Base-by-base conservation (phyloP, 2,888 invertebrate genomes). In the Harpalus rufipes region DNA sequence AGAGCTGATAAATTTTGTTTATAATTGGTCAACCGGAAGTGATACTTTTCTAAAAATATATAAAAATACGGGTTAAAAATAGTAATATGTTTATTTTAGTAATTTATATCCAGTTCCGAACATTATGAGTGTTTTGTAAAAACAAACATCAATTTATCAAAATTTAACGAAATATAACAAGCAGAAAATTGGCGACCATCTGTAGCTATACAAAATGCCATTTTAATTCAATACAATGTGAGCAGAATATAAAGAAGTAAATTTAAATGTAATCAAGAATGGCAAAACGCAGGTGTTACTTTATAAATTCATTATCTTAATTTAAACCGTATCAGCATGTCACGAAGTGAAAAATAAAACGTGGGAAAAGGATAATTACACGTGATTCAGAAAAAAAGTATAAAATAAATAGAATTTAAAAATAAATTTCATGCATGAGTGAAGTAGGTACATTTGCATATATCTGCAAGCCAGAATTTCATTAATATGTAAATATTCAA, bases 401-500 rank as follows among this genome's bases (percentile, higher is more conserved):
- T 21, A 81, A 81, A 68, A 65, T 25, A 81, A 68, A 68, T 51
- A 68, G 25, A 51, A 81, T 81, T 81, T 81, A 68, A 81, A 81
- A 68, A 81, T 81, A 32, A 81, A 81, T 68, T 81, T 81, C 81
- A 81, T 81, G 81, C 68, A 68, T 81, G 81, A 68, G 18, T 68
- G 16, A 12, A 68, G 65, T 61, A 51, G 44, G 41, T 32, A 81
- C 41, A 81, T 81, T 81, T 68, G 51, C 81, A 81, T 81, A 81
- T 32, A 44, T 65, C 81, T 81, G 51, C 81, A 68, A 68, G 68
- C 81, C 32, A 68, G 80, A 80, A 80, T 81, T 81, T 81, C 81
- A 81, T 81, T 81, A 81, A 81, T 68, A 81, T 81, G 65, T 81
- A 81, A 81, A 81, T 81, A 68, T 81, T 65, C 81, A 65, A 68